Evolutionary conservation across 2,113 vertebrate species (phyloP).

Genomic region (Saguinus midas): DNA sequence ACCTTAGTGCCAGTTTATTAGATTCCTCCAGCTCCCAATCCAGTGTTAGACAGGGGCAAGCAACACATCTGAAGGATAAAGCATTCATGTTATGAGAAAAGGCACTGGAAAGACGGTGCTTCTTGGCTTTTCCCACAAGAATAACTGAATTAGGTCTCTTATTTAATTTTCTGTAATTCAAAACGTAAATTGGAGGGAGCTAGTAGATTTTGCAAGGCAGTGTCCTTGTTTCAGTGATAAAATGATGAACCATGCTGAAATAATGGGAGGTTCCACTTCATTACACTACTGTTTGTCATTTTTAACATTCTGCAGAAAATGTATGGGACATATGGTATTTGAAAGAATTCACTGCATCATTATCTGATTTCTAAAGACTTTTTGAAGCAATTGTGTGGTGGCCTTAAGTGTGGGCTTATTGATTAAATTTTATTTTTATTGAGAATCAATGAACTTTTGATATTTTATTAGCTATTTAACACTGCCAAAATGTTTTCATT

Average conservation of each 20-base stretch:
- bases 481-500: slow-evolving; percentile 56
- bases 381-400: background rate
- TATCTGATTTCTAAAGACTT: slow-evolving; percentile 24
- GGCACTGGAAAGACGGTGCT: background rate
- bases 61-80: background rate
- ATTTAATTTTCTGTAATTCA: slow-evolving; percentile 50
- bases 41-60: background rate
- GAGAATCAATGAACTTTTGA: slow-evolving; percentile 40
- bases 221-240: slow-evolving; percentile 31
- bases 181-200: slow-evolving; percentile 29
- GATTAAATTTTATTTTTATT: slow-evolving; percentile 58
- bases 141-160: slow-evolving; percentile 9
- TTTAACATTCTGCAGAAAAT: slow-evolving; percentile 47
- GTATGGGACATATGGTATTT: background rate
- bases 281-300: slow-evolving; percentile 35
- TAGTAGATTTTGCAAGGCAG: slow-evolving; percentile 12
- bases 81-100: background rate
- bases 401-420: background rate
- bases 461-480: slow-evolving; percentile 37
- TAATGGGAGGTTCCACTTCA: slow-evolving; percentile 58
- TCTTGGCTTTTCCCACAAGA: slow-evolving; percentile 22
- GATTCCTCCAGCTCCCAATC: background rate
- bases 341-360: background rate
- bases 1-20: background rate
- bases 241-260: slow-evolving; percentile 25